These are phyloP conservation scores for Chrysolina oricalcia DNA, from an alignment of 2,888 invertebrate genomes.

Conservation along the genomic window DNA sequence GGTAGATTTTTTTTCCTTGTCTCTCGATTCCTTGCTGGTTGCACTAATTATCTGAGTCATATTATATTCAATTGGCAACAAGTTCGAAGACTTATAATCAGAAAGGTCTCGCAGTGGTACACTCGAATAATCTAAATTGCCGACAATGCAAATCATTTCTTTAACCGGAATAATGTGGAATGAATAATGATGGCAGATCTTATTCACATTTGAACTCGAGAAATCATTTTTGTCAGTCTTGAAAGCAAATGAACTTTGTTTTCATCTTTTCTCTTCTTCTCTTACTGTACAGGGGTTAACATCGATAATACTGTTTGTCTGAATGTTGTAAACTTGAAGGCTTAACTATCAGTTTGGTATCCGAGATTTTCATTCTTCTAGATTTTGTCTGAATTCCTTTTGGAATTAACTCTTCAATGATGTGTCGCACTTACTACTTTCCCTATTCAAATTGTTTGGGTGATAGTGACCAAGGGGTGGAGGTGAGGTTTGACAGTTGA, in stretches of 20 bases:
- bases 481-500: too few species aligned
- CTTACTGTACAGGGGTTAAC: not conserved
- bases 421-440: too few species aligned
- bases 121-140: not conserved
- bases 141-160: not conserved
- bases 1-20: too few species aligned
- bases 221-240: not conserved
- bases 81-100: not conserved
- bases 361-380: too few species aligned
- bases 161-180: conserved; percentile 10
- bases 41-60: too few species aligned
- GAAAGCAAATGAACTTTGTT: conserved; percentile 20
- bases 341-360: too few species aligned
- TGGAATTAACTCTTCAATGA: too few species aligned
- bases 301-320: not conserved
- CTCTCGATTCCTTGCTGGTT: too few species aligned
- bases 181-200: conserved; percentile 1
- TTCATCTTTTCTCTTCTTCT: not conserved
- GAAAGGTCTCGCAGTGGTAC: not conserved
- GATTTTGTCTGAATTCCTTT: too few species aligned
- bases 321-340: not conserved
- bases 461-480: too few species aligned
- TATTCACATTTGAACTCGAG: not conserved
- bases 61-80: not conserved
- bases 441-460: too few species aligned